Base-by-base conservation (phyloP, 2,888 invertebrate species). In the Pyrochroa serraticornis region DNA sequence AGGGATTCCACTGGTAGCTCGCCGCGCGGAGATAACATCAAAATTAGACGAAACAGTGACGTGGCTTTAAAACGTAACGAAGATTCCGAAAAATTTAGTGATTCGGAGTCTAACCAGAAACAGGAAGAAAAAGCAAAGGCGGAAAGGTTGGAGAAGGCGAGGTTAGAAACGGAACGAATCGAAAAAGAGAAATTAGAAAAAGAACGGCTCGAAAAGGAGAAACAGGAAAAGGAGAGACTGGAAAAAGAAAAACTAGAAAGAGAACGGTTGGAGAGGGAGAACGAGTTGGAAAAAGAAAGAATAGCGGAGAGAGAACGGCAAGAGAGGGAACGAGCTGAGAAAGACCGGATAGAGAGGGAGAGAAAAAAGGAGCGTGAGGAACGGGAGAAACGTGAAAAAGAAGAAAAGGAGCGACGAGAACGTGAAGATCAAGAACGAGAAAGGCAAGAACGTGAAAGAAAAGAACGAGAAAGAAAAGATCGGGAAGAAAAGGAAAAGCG, bases 231-330 rank as follows among this genome's bases (percentile, higher is more conserved):
- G 57, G 77, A 78, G 55, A 77, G 81, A 22, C 71, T 69, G 36
- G 80, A 81, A 62, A 80, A 79, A 71, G 75, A 80, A 65, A 79
- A 72, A 50, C 75, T 67, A 12, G 70, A 72, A 62, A 66, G 64
- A 38, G 81, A 81, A 33, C 76, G 65, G 63, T 7, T 80, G 77
- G 77, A 77, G 62, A 59, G 64, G 9, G 70, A 74, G 47, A 72
- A 65, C 48, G 62, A 65, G 50, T 47, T 70, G 48, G 73, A 73
- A 53, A 71, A 72, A 36, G 77, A 80, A 54, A 77, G 64, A 45
- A 64, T 69, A 58, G 22, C 22, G 22, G 68, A 68, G 44, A 60
- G 56, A 10, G 63, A 68, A 37, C 66, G 68, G 32, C 64, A 59
- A 78, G 39, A 81, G 76, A 66, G 22, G 22, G 68, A 68, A 44